A percentile compares a stretch with the other conserved stretches of the same genome.
These are phyloP conservation scores for Neosalanx taihuensis DNA, from an alignment of 2,797 vertebrate genomes.

Conservation along the genomic window DNA sequence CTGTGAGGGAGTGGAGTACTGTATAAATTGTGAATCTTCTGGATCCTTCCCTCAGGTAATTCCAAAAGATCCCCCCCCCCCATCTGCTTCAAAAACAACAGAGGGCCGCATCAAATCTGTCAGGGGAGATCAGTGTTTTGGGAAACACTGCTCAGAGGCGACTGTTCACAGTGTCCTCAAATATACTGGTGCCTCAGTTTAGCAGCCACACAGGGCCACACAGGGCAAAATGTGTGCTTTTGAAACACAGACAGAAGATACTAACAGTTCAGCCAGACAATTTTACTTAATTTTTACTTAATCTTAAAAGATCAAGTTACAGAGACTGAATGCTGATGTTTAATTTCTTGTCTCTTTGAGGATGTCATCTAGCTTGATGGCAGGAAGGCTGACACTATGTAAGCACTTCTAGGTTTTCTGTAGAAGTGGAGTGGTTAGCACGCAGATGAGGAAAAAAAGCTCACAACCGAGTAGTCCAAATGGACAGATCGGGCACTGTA, in stretches of 20 bases:
- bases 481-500: conserved; percentile 17
- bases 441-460: not conserved
- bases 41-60: conserved; percentile 57
- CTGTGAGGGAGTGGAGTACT: conserved; percentile 29
- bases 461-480: conserved; percentile 6
- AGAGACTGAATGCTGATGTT: not conserved
- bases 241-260: not conserved
- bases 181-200: conserved; percentile 22
- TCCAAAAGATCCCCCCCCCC: conserved; percentile 50
- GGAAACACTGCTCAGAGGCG: conserved; percentile 59
- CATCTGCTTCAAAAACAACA: conserved; percentile 59
- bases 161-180: conserved; percentile 43
- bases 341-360: not conserved
- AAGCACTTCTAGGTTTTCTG: not conserved
- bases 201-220: conserved; percentile 15
- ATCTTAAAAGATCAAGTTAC: not conserved
- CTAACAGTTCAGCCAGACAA: not conserved
- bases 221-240: conserved; percentile 23
- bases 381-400: not conserved
- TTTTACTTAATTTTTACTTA: not conserved
- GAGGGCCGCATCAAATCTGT: conserved; percentile 57
- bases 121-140: conserved; percentile 63
- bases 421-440: not conserved
- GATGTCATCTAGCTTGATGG: not conserved
- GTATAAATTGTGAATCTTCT: conserved; percentile 38